Evolutionary conservation across 2,888 invertebrate species (phyloP).

Genomic region (Axea sp.): DNA sequence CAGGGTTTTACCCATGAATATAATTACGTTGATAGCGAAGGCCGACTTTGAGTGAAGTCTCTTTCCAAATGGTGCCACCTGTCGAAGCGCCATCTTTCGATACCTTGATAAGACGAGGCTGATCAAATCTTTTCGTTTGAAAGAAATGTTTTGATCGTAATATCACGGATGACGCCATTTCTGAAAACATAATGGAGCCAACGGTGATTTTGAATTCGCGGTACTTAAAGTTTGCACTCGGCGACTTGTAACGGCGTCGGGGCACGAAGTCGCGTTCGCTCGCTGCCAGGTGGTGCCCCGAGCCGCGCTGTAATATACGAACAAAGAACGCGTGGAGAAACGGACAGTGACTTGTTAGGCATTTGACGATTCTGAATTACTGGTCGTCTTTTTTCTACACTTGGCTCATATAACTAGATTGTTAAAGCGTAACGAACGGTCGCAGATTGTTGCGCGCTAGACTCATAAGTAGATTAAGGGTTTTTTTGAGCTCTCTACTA

Average conservation of each 20-base stretch:
- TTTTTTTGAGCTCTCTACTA: slow-evolving; percentile 74
- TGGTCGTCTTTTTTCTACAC: slow-evolving; percentile 61
- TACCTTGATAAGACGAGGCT: no score
- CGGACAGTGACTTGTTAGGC: slow-evolving; percentile 75
- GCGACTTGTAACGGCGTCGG: no score
- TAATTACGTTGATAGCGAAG: no score
- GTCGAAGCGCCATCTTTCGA: no score
- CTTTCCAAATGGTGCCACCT: no score
- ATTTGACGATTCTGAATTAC: slow-evolving; percentile 67
- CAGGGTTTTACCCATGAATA: no score
- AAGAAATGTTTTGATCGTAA: no score
- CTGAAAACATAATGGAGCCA: neutral
- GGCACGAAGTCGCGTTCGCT: neutral
- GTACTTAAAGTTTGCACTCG: slow-evolving; percentile 23
- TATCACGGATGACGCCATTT: slow-evolving; percentile 3
- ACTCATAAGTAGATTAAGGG: slow-evolving; percentile 69
- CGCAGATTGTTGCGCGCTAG: slow-evolving; percentile 56
- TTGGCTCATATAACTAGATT: slow-evolving; percentile 68
- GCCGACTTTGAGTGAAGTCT: no score
- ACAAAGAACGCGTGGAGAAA: slow-evolving; percentile 59
- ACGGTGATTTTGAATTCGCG: slow-evolving; percentile 3
- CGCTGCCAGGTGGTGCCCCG: slow-evolving; percentile 6
- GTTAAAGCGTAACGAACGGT: slow-evolving; percentile 62
- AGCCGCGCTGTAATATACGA: slow-evolving; percentile 16
- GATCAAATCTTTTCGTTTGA: no score